A percentile compares a stretch with the other conserved stretches of the same genome.
These are phyloP conservation scores for Holothuria leucospilota DNA, from an alignment of 53 echinoderm and acorn worm genomes.

Conservation along the genomic window DNA sequence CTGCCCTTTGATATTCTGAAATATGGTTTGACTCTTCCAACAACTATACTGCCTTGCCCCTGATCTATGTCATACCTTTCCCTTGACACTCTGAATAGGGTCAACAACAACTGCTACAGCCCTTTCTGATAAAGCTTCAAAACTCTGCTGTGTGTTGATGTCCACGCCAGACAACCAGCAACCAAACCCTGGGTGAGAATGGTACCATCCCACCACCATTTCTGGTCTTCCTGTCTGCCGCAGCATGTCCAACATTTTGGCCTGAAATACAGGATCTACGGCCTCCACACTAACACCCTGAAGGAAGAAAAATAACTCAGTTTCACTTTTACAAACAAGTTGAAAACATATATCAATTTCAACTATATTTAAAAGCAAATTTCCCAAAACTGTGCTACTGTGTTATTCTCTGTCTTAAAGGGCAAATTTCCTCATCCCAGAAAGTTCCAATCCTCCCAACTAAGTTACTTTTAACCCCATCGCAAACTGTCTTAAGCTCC, in stretches of 20 bases:
- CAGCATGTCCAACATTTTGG: conserved; percentile 99
- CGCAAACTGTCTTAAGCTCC: too few relatives aligned
- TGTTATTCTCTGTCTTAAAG: too few relatives aligned
- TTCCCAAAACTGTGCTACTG: too few relatives aligned
- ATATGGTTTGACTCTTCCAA: too few relatives aligned
- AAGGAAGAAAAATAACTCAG: neutral
- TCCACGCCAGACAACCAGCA: conserved; percentile 99
- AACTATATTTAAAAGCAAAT: neutral
- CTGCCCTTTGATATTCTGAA: too few relatives aligned
- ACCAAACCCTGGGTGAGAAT: conserved; percentile 97
- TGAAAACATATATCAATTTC: neutral
- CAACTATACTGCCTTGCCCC: too few relatives aligned
- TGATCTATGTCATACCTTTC: conserved; percentile 70
- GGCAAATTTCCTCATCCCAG: too few relatives aligned
- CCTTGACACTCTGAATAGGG: conserved; percentile 98
- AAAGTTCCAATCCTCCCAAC: too few relatives aligned
- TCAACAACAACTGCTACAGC: conserved; percentile 98
- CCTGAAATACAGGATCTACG: conserved; percentile 98
- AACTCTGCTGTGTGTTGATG: conserved; percentile 99
- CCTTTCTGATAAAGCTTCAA: conserved; percentile 96
- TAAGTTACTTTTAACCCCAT: too few relatives aligned
- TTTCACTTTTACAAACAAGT: neutral
- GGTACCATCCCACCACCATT: conserved; percentile 99
- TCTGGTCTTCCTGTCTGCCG: conserved; percentile 97
- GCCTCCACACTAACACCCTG: conserved; percentile 99